phyloP scores from a whole-genome alignment of 2,888 invertebrate species.

The Auanema sp. region DNA sequence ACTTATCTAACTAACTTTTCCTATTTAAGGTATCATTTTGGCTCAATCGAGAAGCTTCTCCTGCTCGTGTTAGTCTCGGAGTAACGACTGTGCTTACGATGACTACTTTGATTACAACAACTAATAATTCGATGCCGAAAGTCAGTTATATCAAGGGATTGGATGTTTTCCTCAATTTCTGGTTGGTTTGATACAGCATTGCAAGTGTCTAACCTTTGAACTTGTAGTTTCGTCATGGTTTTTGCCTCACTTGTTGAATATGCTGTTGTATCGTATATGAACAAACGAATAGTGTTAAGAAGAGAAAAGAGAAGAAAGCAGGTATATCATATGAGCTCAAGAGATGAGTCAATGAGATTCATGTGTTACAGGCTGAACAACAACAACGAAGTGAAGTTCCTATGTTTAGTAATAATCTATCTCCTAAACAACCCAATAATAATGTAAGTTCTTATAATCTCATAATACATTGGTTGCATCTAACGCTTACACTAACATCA shows the following conservation, averaged over 20 bases:
- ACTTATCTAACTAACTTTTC: too few species aligned
- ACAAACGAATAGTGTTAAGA: conserved; percentile 92
- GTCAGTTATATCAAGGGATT: conserved; percentile 86
- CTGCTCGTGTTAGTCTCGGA: conserved; percentile 61
- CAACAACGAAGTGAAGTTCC: conserved; percentile 47
- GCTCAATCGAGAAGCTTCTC: conserved; percentile 62
- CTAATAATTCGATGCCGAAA: conserved; percentile 77
- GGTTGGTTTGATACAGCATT: conserved; percentile 27
- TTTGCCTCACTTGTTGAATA: conserved; percentile 90
- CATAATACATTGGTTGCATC: conserved; percentile 1
- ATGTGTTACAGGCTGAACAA: conserved; percentile 29
- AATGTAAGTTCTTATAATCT: conserved; percentile 34
- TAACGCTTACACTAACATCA: neutral
- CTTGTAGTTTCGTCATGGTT: conserved; percentile 60
- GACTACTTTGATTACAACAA: conserved; percentile 73
- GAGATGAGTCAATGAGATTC: too few species aligned
- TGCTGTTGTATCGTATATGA: conserved; percentile 96
- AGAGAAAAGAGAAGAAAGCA: conserved; percentile 70
- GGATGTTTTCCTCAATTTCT: conserved; percentile 63
- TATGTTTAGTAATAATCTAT: conserved; percentile 38
- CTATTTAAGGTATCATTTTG: conserved; percentile 54
- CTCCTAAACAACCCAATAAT: conserved; percentile 36
- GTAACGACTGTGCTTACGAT: conserved; percentile 69
- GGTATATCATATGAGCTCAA: neutral
- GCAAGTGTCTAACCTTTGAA: neutral